Evolutionary conservation across 2,797 vertebrate genomes (phyloP).

Genomic region (Sphenopsis melanotis): DNA sequence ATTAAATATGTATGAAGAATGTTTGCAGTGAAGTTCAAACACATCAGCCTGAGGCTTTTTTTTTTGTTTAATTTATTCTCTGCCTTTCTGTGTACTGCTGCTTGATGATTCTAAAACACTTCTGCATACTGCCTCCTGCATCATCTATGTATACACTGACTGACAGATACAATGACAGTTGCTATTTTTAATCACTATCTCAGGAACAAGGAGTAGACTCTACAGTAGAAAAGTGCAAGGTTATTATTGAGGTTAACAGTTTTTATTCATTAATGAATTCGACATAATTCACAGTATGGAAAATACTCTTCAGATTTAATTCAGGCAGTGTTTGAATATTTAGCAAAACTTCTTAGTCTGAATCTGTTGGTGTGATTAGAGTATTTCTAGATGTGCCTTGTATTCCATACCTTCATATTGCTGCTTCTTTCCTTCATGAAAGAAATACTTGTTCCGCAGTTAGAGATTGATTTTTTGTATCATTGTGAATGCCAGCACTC

Average conservation of each 20-base stretch:
- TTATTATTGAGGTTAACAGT: background rate
- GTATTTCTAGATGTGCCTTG: background rate
- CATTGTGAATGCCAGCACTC: background rate
- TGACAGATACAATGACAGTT: constrained; percentile 46
- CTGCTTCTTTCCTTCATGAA: constrained; percentile 42
- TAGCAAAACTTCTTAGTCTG: background rate
- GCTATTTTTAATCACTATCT: constrained; percentile 65
- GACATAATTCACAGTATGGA: background rate
- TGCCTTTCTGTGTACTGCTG: constrained; percentile 52
- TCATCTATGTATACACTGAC: background rate
- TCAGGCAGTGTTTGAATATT: background rate
- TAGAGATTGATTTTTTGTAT: background rate
- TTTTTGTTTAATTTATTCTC: constrained; percentile 77
- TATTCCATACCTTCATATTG: background rate
- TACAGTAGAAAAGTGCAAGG: background rate
- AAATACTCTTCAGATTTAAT: constrained; percentile 7
- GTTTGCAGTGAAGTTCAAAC: constrained; percentile 77
- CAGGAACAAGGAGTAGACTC: background rate
- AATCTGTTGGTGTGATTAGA: background rate
- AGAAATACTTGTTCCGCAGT: background rate
- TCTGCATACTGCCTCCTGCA: background rate
- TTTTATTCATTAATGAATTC: constrained; percentile 46
- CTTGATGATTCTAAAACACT: constrained; percentile 51
- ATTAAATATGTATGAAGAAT: constrained; percentile 80
- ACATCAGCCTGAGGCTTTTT: constrained; percentile 67